Base-by-base conservation (phyloP, 1,140 invertebrate genomes). In the Meteorus sp. region DNA sequence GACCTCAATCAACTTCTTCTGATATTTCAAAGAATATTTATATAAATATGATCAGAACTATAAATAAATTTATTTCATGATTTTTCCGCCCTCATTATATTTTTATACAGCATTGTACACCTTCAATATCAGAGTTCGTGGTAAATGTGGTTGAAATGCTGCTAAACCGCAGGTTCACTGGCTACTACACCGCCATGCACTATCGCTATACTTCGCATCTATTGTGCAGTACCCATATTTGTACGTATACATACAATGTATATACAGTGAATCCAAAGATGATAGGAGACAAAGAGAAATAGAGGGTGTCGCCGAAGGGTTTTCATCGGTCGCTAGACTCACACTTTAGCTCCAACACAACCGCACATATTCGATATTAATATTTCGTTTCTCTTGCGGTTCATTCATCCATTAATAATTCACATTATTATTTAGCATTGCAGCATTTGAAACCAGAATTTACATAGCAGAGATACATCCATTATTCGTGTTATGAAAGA, bases 91-190 rank as follows among this genome's bases (percentile, higher is more conserved):
- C 25, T 47, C 11, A 7, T 44, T 2, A 22, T 51, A 4, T 19
- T 35, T 37, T 19, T 15, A 13, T 13, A 9, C 35, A 39, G 13
- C 35, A 15, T 13, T 11, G 8, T 22, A 22, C 33, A 27, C 51
- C 20, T 53, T 53, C 20, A 53, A 53, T 53, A 37, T 17, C n/a
- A 31, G 35, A 33, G 37, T 17, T 31, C 4, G 56, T 44, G 56
- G 56, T 59, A 33, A 51, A 52, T 59, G 56, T 25, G 56, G 56
- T 59, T 39, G 50, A 41, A 52, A 25, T 39, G 56, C 47, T 39
- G 48, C 56, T 59, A 59, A 59, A 52, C 56, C 56, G 25, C 56
- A 59, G 13, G 8, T 13, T 11, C 29, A 6, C 6, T 11, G 29
- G 6, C 11, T 15, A 11, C 35, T n/a, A n/a, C n/a, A n/a, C n/a